Evolutionary conservation across 2,797 vertebrate genomes (phyloP).

Genomic region (Sebastes oblongus): DNA sequence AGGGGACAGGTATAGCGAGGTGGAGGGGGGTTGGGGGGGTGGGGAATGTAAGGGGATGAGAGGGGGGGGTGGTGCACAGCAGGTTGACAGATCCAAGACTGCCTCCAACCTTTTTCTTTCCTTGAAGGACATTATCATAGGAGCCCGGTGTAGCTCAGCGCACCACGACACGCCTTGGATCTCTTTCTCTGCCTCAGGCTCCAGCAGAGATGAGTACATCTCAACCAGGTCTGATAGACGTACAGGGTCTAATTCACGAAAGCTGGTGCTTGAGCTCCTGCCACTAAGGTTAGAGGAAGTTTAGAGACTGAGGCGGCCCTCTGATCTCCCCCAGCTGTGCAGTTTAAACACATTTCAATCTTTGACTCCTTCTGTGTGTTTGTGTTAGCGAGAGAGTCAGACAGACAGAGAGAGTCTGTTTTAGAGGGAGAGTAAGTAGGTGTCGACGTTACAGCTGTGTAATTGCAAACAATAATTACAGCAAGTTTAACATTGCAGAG

Average conservation of each 20-base stretch:
- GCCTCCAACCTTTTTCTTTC: slow-evolving; percentile 34
- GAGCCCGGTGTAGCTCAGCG: slow-evolving; percentile 30
- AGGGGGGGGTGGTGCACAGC: slow-evolving; percentile 21
- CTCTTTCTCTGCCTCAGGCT: slow-evolving; percentile 49
- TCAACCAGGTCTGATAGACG: slow-evolving; percentile 47
- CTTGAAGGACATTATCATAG: slow-evolving; percentile 60
- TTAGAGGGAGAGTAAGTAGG: neutral
- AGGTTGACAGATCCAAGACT: slow-evolving; percentile 45
- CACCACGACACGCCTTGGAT: slow-evolving; percentile 35
- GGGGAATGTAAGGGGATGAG: slow-evolving; percentile 13
- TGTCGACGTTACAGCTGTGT: neutral
- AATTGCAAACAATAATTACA: slow-evolving; percentile 20
- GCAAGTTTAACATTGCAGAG: neutral
- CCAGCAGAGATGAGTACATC: slow-evolving; percentile 57
- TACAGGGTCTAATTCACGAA: slow-evolving; percentile 20
- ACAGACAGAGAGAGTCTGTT: neutral
- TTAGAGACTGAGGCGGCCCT: slow-evolving; percentile 12
- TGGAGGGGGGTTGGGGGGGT: neutral
- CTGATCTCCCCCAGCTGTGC: slow-evolving; percentile 35
- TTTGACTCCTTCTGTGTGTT: neutral
- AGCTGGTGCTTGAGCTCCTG: slow-evolving; percentile 19
- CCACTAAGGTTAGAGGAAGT: slow-evolving; percentile 20
- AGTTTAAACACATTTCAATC: slow-evolving; percentile 13
- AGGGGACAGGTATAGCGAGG: slow-evolving; percentile 25
- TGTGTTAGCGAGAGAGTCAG: neutral